These are phyloP conservation scores for Recurvirostra avosetta DNA, from an alignment of 2,113 vertebrate species.

Conservation along the genomic window DNA sequence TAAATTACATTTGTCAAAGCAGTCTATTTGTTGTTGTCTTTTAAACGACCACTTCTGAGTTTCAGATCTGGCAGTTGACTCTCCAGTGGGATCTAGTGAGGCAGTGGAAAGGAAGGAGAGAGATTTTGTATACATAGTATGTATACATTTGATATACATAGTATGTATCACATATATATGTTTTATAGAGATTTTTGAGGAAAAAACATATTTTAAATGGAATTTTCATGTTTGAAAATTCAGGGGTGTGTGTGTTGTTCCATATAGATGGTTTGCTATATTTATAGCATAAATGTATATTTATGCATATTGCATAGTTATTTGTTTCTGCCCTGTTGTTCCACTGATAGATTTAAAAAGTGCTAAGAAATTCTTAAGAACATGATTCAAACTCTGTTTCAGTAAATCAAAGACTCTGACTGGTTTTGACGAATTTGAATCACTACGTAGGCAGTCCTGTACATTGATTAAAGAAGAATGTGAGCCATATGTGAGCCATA, in stretches of 20 bases:
- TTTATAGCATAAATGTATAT: not conserved
- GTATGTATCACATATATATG: not conserved
- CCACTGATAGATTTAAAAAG: not conserved
- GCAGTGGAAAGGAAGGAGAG: not conserved
- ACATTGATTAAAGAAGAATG: not conserved
- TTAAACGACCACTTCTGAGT: not conserved
- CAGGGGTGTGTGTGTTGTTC: not conserved
- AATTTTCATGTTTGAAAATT: not conserved
- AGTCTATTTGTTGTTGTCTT: not conserved
- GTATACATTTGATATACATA: not conserved
- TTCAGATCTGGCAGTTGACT: not conserved
- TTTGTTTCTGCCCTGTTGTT: not conserved
- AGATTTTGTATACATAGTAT: not conserved
- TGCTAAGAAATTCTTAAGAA: not conserved
- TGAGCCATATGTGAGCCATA: accelerated
- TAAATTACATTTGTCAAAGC: not conserved
- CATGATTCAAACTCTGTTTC: not conserved
- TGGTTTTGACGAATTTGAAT: not conserved
- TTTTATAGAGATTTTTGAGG: not conserved
- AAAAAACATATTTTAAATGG: not conserved
- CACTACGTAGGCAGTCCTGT: not conserved
- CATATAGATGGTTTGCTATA: not conserved
- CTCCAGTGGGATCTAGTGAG: not conserved
- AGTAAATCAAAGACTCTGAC: not conserved
- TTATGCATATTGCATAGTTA: not conserved